Evolutionary conservation across 1,140 invertebrate genomes (phyloP), one percentile per base, ranked within the genome.

Genomic region (Bombus vancouverensis): DNA sequence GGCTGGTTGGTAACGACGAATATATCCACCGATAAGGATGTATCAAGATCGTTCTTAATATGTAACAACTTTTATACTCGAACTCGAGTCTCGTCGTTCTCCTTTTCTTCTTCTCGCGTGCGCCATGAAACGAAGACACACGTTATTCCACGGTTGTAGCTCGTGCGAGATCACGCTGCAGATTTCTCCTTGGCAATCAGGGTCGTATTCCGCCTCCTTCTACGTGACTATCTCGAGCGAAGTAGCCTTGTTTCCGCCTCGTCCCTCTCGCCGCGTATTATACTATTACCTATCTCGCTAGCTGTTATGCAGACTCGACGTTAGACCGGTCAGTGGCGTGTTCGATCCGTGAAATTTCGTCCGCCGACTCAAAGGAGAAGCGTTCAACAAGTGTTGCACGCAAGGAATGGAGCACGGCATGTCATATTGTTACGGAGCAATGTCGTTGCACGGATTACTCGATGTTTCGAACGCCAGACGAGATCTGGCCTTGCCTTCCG

Each of bases 111-210:
- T 37, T 84, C 72, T 77, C 57, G 66, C 77, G 42, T 18, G 76
- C 57, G 13, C 28, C 42, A 22, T 53, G 75, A 32, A 80, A 75
- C 81, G 85, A 89, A 90, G 85, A 87, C 68, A 53, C 81, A 59
- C 65, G 32, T 88, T 89, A 83, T 78, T 77, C 79, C 85, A 83
- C 72, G 83, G 74, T 78, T 66, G 77, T 42, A 59, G 62, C 82
- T 71, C 83, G 78, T 62, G 88, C 80, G 88, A 89, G 88, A 89
- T 89, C 88, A 89, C 77, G 85, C 39, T 81, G 85, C 88, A 89
- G 89, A 90, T 90, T 90, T 90, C 89, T 90, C 89, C 89, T 90
- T 90, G 88, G 86, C 89, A 90, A 90, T 90, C 89, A 90, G 89
- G 86, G 87, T 90, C 89, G 88, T 90, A 90, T 90, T 90, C 88